These are phyloP conservation scores for Notolabrus celidotus DNA, from an alignment of 2,797 vertebrate genomes.

Conservation along the genomic window DNA sequence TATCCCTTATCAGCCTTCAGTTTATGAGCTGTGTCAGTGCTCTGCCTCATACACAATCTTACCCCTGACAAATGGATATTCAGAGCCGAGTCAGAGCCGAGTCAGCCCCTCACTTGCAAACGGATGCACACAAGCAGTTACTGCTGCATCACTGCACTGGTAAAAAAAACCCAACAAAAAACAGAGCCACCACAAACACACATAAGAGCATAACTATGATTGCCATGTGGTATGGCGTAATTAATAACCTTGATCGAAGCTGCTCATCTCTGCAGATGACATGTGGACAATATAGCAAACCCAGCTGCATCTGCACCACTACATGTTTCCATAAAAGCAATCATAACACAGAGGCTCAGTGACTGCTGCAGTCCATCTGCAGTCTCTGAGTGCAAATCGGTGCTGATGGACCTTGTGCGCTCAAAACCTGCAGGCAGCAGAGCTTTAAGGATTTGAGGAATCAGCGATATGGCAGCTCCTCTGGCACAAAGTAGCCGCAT, in stretches of 20 bases:
- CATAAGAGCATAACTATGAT: not conserved
- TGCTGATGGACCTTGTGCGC: slow-evolving; percentile 30
- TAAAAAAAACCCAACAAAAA: slow-evolving; percentile 14
- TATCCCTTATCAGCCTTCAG: slow-evolving; percentile 2
- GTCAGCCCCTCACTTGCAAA: slow-evolving; percentile 26
- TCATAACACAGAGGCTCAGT: slow-evolving; percentile 24
- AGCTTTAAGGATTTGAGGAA: slow-evolving; percentile 56
- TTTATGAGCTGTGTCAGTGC: slow-evolving; percentile 21
- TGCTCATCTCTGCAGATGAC: slow-evolving; percentile 2
- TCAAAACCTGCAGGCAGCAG: slow-evolving; percentile 37
- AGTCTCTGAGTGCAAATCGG: slow-evolving; percentile 52
- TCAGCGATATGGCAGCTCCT: slow-evolving; percentile 50
- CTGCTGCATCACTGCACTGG: slow-evolving; percentile 45
- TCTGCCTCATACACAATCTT: slow-evolving; percentile 33
- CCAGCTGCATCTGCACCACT: slow-evolving; percentile 6
- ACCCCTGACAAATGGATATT: slow-evolving; percentile 41
- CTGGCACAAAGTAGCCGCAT: slow-evolving; percentile 18
- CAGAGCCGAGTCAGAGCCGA: slow-evolving; percentile 14
- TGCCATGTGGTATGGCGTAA: not conserved
- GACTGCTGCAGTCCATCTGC: slow-evolving; percentile 68
- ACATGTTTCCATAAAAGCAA: slow-evolving; percentile 36
- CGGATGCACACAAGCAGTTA: slow-evolving; percentile 25
- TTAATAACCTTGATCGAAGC: not conserved
- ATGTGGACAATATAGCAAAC: slow-evolving; percentile 23
- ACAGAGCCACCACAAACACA: slow-evolving; percentile 1